These are phyloP conservation scores for Taenaris catops DNA, from an alignment of 2,888 invertebrate species.

Conservation along the genomic window DNA sequence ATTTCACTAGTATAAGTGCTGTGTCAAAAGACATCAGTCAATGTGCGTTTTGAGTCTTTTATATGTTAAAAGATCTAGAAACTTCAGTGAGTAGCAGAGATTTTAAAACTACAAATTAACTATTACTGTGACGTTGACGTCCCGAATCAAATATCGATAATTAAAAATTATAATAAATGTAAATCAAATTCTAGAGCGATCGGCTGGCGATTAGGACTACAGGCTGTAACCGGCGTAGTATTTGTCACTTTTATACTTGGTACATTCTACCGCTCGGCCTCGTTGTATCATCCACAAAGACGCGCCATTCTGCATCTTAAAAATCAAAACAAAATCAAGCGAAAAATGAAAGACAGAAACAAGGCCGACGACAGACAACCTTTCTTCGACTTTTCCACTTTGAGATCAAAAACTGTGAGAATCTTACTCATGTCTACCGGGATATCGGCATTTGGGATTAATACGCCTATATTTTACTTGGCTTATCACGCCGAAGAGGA, in stretches of 20 bases:
- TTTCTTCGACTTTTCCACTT: conserved; percentile 92
- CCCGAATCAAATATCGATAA: no score
- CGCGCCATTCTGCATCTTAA: conserved; percentile 93
- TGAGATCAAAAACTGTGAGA: conserved; percentile 91
- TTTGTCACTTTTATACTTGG: conserved; percentile 92
- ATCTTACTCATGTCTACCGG: conserved; percentile 90
- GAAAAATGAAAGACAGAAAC: conserved; percentile 90
- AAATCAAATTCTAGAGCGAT: conserved; percentile 84
- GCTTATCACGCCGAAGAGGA: conserved; percentile 90
- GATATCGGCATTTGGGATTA: conserved; percentile 90
- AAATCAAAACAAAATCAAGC: conserved; percentile 86
- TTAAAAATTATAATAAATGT: no score
- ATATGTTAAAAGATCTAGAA: no score
- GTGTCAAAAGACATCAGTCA: no score
- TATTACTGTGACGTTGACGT: no score
- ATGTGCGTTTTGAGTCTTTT: no score
- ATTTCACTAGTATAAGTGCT: no score
- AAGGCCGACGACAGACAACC: conserved; percentile 88
- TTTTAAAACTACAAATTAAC: no score
- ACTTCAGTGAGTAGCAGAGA: no score
- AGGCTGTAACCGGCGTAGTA: conserved; percentile 91
- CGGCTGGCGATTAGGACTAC: conserved; percentile 90
- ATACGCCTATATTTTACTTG: conserved; percentile 91
- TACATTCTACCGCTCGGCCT: conserved; percentile 92
- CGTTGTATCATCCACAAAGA: conserved; percentile 92